Evolutionary conservation across 2,888 invertebrate species (phyloP), one percentile per base, ranked within the genome.

Genomic region (Venusia cambrica): DNA sequence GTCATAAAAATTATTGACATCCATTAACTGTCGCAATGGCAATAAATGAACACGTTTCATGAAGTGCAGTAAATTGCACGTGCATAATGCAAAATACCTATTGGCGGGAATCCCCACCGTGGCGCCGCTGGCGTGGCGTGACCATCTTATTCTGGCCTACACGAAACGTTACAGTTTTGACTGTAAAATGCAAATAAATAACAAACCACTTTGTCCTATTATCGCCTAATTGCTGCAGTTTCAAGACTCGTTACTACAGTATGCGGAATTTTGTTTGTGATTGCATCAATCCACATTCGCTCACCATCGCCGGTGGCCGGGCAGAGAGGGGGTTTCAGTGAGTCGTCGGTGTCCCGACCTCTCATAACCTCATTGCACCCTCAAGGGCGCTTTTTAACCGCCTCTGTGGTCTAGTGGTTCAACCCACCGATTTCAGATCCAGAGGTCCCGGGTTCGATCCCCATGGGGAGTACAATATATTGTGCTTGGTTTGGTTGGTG

Each of bases 41-140:
- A 48, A 48, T 51, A 48, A 45, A 48, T 51, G 28, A 34, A 40
- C 31, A 45, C 44, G 38, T 48, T 48, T 41, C 45, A 36, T 44
- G 50, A 55, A 54, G 57, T 51, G 51, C 51, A 52, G 58, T 67
- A 62, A 63, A 66, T 62, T 67, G 61, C 65, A 67, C 64, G 63
- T 66, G 69, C 52, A 40, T 31, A 54, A 62, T 54, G 54, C 55
- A 53, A 62, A 62, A 58, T 57, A 57, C 46, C 48, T 57, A 62
- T 49, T 44, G 57, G 49, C 54, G 68, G 73, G 68, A 73, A 62
- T 63, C 55, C 67, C 69, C 59, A 41, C 11, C 33, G 41, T 49
- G 52, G 56, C 57, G 63, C 56, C 54, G 48, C 47, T 62, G 62
- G 57, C n/a, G n/a, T 76, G 52, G 71, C 78, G 78, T 77, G 76